Base-by-base conservation (phyloP, 1,140 invertebrate genomes). In the Panonychus citri region DNA sequence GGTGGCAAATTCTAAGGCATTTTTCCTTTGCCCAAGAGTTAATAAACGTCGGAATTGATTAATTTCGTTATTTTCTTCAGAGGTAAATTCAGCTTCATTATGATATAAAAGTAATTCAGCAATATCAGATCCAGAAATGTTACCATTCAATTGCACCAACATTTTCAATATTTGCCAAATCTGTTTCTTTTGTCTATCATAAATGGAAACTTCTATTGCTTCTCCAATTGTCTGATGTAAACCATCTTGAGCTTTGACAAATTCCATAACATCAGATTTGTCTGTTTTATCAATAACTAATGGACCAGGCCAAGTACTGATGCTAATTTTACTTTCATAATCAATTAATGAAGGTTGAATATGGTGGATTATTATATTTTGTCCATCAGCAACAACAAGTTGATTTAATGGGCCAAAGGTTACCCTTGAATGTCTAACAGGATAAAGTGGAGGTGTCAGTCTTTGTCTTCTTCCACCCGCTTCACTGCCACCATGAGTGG, bases 111-210 rank as follows among this genome's bases (percentile, higher is more conserved):
- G 28, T 17, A 55, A 34, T 17, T 55, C 59, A 15, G 59, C 58
- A n/a, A 57, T 21, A 34, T 57, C 55, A 7, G 58, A 21, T 48
- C 59, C 51, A 13, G 59, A 57, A 3, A 59, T 15, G 10, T 13
- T 21, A 8, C 58, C 58, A 49, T 59, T 59, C 49, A 57, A 55
- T 27, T 25, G 30, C 3, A 51, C 49, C 21, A 59, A 50, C 55
- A 59, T 57, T 19, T n/a, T 24, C 17, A 59, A 37, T 26, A 59
- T 17, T 49, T 56, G 39, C 24, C 58, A 52, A 53, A 59, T 59
- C 28, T 59, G 55, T 17, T 43, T 53, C 27, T 53, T 34, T 46
- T 59, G 43, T 25, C 43, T 49, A 52, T 57, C 53, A 28, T 50
- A 39, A 25, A 24, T 27, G 10, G 25, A 54, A 48, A 43, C 48